Conservation (phyloP, 2,888 invertebrate genomes). For the Nomada goodeniana region DNA sequence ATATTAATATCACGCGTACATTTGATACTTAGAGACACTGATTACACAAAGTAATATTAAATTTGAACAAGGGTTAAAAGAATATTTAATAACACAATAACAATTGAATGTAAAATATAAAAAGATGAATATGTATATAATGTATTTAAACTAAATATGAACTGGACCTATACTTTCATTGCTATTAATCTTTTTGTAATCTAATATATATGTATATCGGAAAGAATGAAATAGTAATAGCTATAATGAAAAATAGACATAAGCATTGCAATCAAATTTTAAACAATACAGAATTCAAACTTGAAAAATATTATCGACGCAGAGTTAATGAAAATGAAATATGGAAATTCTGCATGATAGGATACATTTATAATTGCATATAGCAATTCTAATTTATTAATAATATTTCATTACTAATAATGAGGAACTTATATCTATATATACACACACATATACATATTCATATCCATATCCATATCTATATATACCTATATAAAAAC, state of each 20-base stretch:
- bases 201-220: not conserved
- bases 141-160: not conserved
- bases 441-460: no score
- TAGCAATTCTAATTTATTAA: no score
- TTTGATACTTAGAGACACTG: slow-evolving; percentile 27
- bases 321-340: no score
- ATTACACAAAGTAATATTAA: slow-evolving; percentile 27
- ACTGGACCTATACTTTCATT: no score
- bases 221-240: not conserved
- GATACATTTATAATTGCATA: no score
- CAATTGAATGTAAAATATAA: not conserved
- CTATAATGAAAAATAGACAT: not conserved
- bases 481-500: no score
- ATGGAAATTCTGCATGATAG: no score
- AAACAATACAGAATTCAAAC: not conserved
- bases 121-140: not conserved
- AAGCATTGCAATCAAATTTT: not conserved
- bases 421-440: no score
- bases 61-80: not conserved
- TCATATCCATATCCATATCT: no score
- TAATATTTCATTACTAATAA: no score
- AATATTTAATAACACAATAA: not conserved
- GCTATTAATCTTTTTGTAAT: not conserved
- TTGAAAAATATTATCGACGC: no score
- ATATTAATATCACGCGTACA: not conserved